phyloP scores from a whole-genome alignment of 1,140 invertebrate species.

The Drosophila fuyamai region DNA sequence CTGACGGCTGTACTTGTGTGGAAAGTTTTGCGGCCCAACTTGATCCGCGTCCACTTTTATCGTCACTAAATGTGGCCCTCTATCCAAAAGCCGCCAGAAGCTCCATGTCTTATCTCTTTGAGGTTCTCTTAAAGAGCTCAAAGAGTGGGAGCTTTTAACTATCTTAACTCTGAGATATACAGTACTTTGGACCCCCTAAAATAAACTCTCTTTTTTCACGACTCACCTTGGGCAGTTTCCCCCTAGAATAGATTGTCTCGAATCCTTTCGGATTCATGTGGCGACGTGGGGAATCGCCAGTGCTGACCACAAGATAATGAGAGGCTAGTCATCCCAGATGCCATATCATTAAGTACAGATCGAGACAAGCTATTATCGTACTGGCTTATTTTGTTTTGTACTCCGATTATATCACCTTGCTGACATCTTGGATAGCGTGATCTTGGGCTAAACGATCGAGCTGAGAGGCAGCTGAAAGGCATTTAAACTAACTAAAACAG shows the following conservation, averaged over 20 bases:
- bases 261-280: constrained; percentile 32
- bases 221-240: constrained; percentile 48
- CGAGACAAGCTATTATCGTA: constrained; percentile 14
- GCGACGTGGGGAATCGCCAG: constrained; percentile 5
- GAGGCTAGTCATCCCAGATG: constrained; percentile 23
- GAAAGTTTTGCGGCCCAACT: constrained; percentile 48
- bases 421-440: constrained; percentile 36
- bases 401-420: constrained; percentile 42
- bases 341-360: constrained; percentile 30
- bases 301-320: constrained; percentile 2
- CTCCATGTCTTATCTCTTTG: constrained; percentile 26
- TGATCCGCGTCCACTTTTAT: constrained; percentile 43
- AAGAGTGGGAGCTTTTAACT: constrained; percentile 36
- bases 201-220: constrained; percentile 11
- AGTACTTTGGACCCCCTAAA: neutral
- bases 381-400: constrained; percentile 24
- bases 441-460: constrained; percentile 11
- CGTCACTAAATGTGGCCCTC: constrained; percentile 39
- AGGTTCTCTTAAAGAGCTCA: constrained; percentile 7
- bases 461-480: constrained; percentile 11
- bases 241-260: constrained; percentile 1
- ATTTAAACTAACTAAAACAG: constrained; percentile 13
- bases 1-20: constrained; percentile 21
- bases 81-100: constrained; percentile 6
- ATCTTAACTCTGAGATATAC: constrained; percentile 15